Conservation (phyloP, 2,888 invertebrate genomes). For the Drosophila anomalata region DNA sequence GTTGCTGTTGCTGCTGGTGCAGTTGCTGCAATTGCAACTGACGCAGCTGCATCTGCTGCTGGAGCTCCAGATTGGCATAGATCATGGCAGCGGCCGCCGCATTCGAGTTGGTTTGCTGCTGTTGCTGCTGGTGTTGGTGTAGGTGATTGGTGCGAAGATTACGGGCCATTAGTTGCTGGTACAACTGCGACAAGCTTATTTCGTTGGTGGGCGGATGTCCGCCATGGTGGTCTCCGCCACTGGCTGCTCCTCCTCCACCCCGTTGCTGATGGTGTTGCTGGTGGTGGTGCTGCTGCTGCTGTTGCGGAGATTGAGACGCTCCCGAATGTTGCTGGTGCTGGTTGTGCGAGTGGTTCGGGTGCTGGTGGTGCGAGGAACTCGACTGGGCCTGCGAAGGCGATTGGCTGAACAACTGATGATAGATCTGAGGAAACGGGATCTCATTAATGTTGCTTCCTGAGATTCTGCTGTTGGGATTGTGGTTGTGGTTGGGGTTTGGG, state of each 20-base stretch:
- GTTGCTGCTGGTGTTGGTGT: constrained; percentile 38
- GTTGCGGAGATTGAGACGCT: constrained; percentile 7
- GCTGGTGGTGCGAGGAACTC: constrained; percentile 23
- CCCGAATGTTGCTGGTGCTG: constrained; percentile 40
- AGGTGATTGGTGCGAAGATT: constrained; percentile 17
- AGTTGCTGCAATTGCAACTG: constrained; percentile 33
- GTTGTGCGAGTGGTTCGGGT: constrained; percentile 7
- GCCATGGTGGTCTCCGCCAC: constrained; percentile 30
- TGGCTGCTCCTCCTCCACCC: constrained; percentile 28
- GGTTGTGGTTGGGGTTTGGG: neutral
- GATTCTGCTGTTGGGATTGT: constrained; percentile 6
- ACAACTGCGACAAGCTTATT: constrained; percentile 20
- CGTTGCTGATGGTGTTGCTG: constrained; percentile 7
- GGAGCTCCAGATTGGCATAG: constrained; percentile 39
- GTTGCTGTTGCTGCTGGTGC: constrained; percentile 29
- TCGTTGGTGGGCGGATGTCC: constrained; percentile 14
- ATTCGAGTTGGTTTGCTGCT: constrained; percentile 6
- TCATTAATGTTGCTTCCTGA: constrained; percentile 7
- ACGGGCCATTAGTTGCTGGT: constrained; percentile 34
- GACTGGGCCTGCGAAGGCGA: constrained; percentile 3
- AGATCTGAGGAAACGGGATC: constrained; percentile 16
- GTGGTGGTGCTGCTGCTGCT: neutral
- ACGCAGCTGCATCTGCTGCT: constrained; percentile 34
- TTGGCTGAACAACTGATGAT: constrained; percentile 7
- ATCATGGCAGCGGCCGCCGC: constrained; percentile 35